Conservation (phyloP, 2,797 vertebrate genomes). For the Gastrophryne carolinensis region DNA sequence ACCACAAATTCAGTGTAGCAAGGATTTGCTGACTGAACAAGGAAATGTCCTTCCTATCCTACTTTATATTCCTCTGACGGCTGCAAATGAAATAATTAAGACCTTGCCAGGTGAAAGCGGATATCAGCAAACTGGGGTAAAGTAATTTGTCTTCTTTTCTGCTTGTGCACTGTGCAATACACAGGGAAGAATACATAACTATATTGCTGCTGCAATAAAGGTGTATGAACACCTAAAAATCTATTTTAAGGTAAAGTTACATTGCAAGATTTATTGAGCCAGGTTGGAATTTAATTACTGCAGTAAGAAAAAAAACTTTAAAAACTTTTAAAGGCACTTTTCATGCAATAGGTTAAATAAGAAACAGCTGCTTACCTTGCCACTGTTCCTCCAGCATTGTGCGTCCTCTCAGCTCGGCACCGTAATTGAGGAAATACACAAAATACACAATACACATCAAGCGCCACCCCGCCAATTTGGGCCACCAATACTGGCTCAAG, state of each 20-base stretch:
- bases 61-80: not conserved
- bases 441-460: too few species aligned
- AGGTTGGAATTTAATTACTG: too few species aligned
- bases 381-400: too few species aligned
- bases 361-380: too few species aligned
- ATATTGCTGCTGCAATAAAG: not conserved
- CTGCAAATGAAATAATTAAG: slow-evolving; percentile 30
- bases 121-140: slow-evolving; percentile 5
- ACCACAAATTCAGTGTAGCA: not conserved
- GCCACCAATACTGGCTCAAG: too few species aligned
- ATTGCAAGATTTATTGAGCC: too few species aligned
- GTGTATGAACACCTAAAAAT: not conserved
- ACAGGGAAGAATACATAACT: not conserved
- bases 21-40: not conserved
- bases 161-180: not conserved
- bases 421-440: too few species aligned
- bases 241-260: not conserved
- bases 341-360: too few species aligned
- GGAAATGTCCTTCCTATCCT: not conserved
- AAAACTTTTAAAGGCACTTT: too few species aligned
- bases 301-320: too few species aligned
- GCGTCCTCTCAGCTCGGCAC: too few species aligned
- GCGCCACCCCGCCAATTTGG: too few species aligned
- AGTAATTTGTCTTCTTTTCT: slow-evolving; percentile 19
- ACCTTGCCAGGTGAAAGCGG: slow-evolving; percentile 16